Evolutionary conservation across 1,140 invertebrate genomes (phyloP), one percentile per base, ranked within the genome.

Genomic region (Hyphantria cunea): DNA sequence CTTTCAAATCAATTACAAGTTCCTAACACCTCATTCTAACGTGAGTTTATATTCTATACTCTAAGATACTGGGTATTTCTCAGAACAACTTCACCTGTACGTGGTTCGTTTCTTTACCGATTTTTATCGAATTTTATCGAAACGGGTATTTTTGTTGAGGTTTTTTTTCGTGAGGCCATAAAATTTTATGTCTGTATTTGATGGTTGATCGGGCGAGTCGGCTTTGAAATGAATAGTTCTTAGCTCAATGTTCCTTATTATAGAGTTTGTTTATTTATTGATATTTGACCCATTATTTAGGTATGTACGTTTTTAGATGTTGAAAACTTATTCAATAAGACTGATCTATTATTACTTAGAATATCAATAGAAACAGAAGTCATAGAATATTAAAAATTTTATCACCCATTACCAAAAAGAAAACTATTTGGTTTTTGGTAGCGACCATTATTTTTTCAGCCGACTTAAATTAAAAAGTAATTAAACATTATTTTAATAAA

Each of bases 131-230:
- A 82, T 17, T 58, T 58, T 58, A 81, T 77, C 75, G 69, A 74
- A 85, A 85, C 78, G 70, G 58, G 81, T 82, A 79, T 76, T 82
- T 79, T 48, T 58, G 34, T 56, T 17, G 14, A 25, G 11, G 14
- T 58, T 39, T 41, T 54, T 56, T 12, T 34, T 2, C 6, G 14
- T 17, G 45, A n/a, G 41, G 41, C 70, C 72, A 78, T 85, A 82
- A 85, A 83, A 85, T 85, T 85, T 82, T 84, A 85, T 82, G 81
- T 82, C 83, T 85, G 68, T 80, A 72, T 74, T 58, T 58, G 55
- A 58, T 49, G 34, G 55, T 9, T 48, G 44, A 58, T 58, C 55
- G 54, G 54, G 25, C 11, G 41, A 32, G 45, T 56, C 42, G 54
- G 31, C 12, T 56, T 17, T n/a, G 17, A 6, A 10, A 25, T 5